Evolutionary conservation across 1,140 invertebrate genomes (phyloP).

Genomic region (Diabrotica undecimpunctata): DNA sequence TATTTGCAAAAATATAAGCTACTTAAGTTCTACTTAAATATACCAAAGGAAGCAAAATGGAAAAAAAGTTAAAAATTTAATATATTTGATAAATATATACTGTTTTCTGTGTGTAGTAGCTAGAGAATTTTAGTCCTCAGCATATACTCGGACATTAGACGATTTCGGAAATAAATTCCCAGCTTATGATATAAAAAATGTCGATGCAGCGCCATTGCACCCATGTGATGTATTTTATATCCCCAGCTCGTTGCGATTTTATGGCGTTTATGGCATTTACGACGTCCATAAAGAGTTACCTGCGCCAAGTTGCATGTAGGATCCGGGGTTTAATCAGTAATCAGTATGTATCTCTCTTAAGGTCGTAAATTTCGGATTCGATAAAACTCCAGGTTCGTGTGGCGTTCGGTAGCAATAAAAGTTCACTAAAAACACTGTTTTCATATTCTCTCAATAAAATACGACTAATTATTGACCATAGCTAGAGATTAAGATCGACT

Average conservation of each 20-base stretch:
- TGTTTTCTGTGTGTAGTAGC: too few relatives aligned
- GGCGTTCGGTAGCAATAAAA: neutral
- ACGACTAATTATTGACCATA: neutral
- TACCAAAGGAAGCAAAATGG: too few relatives aligned
- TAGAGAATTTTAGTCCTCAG: too few relatives aligned
- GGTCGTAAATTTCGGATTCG: constrained; percentile 18
- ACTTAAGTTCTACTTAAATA: too few relatives aligned
- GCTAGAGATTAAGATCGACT: neutral
- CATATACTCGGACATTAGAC: too few relatives aligned
- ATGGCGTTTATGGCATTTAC: constrained; percentile 15
- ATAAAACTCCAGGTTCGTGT: constrained; percentile 5
- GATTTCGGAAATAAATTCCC: too few relatives aligned
- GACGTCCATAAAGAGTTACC: constrained; percentile 11
- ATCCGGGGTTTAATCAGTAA: constrained; percentile 9
- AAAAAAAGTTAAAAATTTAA: too few relatives aligned
- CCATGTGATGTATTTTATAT: constrained; percentile 1
- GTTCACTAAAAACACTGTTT: neutral
- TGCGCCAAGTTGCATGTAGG: constrained; percentile 9
- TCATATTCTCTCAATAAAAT: neutral
- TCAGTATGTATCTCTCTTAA: constrained; percentile 15
- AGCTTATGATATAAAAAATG: too few relatives aligned
- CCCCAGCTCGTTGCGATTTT: constrained; percentile 1
- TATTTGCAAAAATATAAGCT: too few relatives aligned
- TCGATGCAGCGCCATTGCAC: too few relatives aligned
- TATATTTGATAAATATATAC: too few relatives aligned